Conservation (phyloP, 92 coral and sea anemone species). For the Epizoanthus rinbou region DNA sequence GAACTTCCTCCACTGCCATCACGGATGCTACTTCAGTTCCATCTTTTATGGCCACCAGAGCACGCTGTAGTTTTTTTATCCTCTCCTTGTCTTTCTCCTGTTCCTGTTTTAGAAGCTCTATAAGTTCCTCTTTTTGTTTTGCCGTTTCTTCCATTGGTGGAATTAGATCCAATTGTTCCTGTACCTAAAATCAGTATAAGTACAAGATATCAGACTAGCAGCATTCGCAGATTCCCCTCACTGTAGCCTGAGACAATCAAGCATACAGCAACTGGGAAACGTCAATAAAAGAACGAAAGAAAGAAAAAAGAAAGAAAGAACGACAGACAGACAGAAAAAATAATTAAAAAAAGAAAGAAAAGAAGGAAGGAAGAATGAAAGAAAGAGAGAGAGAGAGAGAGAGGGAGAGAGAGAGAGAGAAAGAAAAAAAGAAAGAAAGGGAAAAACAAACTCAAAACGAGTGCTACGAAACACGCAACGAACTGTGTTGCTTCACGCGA, state of each 20-base stretch:
- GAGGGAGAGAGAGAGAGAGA: not conserved
- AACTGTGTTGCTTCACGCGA: no score
- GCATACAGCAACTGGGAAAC: no score
- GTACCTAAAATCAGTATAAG: slow-evolving; percentile 21
- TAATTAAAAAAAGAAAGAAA: not conserved
- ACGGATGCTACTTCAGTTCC: slow-evolving; percentile 59
- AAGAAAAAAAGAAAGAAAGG: not conserved
- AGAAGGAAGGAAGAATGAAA: not conserved
- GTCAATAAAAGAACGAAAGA: not conserved
- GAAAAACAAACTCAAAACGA: not conserved
- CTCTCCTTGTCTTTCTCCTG: slow-evolving; percentile 57
- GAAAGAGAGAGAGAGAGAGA: not conserved
- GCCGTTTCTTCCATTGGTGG: slow-evolving; percentile 57
- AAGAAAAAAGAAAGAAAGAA: not conserved
- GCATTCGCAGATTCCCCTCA: no score
- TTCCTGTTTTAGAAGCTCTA: slow-evolving; percentile 58
- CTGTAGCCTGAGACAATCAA: no score
- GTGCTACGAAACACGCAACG: no score
- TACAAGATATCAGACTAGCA: no score
- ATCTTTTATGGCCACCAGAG: slow-evolving; percentile 58
- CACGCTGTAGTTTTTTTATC: slow-evolving; percentile 68
- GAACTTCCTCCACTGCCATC: slow-evolving; percentile 67
- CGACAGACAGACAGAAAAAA: not conserved
- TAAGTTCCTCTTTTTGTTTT: slow-evolving; percentile 50
- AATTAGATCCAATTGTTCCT: slow-evolving; percentile 36